Conservation (phyloP, 2,797 vertebrate genomes). For the Poecilia picta region DNA sequence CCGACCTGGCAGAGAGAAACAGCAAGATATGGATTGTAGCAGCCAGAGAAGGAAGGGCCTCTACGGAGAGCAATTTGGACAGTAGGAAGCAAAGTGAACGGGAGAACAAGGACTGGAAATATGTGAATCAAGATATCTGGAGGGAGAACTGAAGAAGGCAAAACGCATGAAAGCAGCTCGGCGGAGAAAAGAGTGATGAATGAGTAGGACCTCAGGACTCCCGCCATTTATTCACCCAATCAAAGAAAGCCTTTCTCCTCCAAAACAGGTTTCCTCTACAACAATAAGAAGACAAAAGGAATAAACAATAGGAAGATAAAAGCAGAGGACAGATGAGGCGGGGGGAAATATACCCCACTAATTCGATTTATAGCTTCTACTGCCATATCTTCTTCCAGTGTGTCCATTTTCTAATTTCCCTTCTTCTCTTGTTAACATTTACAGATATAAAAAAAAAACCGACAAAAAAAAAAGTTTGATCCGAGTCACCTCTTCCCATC, state of each 20-base stretch:
- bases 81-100: conserved; percentile 19
- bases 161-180: conserved; percentile 30
- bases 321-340: conserved; percentile 22
- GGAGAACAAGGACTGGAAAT: conserved; percentile 22
- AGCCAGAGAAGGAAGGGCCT: conserved; percentile 15
- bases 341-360: conserved; percentile 8
- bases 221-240: conserved; percentile 36
- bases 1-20: conserved; percentile 47
- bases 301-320: conserved; percentile 55
- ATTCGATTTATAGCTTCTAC: conserved; percentile 55
- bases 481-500: neutral
- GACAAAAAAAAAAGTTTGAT: neutral
- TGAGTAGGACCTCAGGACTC: conserved; percentile 36
- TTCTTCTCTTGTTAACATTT: conserved; percentile 7
- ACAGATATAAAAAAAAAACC: neutral
- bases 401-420: conserved; percentile 33
- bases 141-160: conserved; percentile 15
- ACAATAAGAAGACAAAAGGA: too few relatives aligned
- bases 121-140: conserved; percentile 24
- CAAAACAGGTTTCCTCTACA: conserved; percentile 33
- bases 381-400: conserved; percentile 46
- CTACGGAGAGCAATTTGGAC: conserved; percentile 27
- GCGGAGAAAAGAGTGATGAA: conserved; percentile 36
- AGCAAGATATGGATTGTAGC: conserved; percentile 28
- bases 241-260: conserved; percentile 46